Evolutionary conservation across 2,797 vertebrate genomes (phyloP), one percentile per base, ranked within the genome.

Genomic region (Danionella dracula): DNA sequence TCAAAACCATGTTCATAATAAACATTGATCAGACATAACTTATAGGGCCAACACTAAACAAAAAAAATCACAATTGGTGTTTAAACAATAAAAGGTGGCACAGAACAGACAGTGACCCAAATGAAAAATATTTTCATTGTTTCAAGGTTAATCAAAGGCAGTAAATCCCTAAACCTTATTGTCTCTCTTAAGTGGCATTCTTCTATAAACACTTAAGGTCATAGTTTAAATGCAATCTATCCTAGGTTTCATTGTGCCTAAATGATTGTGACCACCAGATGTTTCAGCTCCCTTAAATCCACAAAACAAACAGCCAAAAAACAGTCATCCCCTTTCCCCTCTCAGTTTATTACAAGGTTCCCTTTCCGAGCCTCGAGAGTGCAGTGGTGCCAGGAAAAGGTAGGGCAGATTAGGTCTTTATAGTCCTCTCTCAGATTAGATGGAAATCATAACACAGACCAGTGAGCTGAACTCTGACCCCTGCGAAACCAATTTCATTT

Each of bases 401-500:
- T 72, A 73, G 59, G 63, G 67, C 41, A 67, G 78, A 81, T 81
- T 75, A 78, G 48, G 63, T 63, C 35, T 45, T 76, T 78, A 70
- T 76, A 70, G 76, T 79, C 67, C 60, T 69, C 70, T 57, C 72
- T 41, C 59, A 76, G 79, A 83, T 81, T 78, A 76, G 73, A 83
- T 81, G 75, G 65, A 74, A 79, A 77, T 81, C 77, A 79, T 73
- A 81, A 78, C 73, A 78, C 29, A 68, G 56, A 63, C 74, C 61
- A 66, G 71, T 78, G 73, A 41, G 2, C 48, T 73, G 77, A 83
- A 73, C 80, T 67, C 68, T 79, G 81, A 85, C 79, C 84, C 63
- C 66, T 66, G 66, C 53, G 73, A 81, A 83, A 80, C 76, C 80
- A 84, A 78, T 81, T 84, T 80, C 75, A 84, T 80, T 79, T 79